phyloP scores from a whole-genome alignment of 2,113 vertebrate species.

The Anthoscopus minutus region DNA sequence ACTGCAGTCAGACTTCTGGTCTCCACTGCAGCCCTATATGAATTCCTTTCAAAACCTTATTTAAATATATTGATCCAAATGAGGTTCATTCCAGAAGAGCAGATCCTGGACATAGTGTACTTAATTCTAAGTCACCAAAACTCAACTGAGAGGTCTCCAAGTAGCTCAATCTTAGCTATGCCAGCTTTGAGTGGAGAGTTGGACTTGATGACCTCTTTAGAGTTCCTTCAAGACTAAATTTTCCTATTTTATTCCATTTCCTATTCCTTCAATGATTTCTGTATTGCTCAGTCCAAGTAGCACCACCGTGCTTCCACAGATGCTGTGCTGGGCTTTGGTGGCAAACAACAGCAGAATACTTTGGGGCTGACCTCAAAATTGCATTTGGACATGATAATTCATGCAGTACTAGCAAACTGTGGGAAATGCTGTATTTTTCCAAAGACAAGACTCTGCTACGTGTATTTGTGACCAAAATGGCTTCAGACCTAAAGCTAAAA shows the following conservation, averaged over 20 bases:
- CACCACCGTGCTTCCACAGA: background rate
- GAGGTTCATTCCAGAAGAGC: background rate
- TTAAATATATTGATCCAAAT: background rate
- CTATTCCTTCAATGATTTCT: background rate
- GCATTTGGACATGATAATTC: background rate
- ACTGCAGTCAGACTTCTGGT: background rate
- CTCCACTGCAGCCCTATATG: background rate
- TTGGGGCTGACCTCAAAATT: background rate
- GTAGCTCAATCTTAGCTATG: background rate
- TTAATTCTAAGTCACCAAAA: background rate
- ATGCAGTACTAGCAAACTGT: background rate
- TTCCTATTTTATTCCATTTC: too few species aligned
- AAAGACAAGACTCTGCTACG: background rate
- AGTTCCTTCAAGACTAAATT: background rate
- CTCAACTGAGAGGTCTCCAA: background rate
- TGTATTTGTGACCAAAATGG: background rate
- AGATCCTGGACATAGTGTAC: background rate
- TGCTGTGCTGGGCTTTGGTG: background rate
- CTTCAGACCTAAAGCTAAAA: background rate
- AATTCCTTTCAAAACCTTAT: background rate
- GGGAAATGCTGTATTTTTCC: background rate
- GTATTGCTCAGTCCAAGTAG: background rate
- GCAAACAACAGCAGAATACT: background rate
- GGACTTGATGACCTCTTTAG: background rate
- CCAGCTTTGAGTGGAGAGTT: background rate